Percentiles rank a stretch among this genome's conserved stretches.
Conservation (phyloP, 2,113 vertebrate species). For the Seriola aureovittata region DNA sequence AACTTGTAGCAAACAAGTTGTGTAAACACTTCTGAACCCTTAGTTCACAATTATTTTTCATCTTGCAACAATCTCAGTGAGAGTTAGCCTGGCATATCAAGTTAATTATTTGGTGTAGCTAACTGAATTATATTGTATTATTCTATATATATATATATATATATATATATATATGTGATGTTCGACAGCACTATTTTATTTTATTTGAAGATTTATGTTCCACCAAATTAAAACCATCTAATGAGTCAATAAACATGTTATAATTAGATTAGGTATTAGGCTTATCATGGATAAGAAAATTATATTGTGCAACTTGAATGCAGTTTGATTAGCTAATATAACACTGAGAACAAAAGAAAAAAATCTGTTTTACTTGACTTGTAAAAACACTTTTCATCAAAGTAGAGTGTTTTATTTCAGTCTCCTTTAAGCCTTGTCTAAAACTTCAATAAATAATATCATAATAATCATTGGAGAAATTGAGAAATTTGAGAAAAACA, state of each 20-base stretch:
- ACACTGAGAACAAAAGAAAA: not conserved
- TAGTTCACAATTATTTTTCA: conserved; percentile 53
- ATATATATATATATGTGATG: not conserved
- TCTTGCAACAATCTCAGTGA: conserved; percentile 8
- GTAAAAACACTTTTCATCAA: not conserved
- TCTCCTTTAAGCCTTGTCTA: not conserved
- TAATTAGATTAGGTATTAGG: not conserved
- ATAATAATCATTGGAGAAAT: not conserved
- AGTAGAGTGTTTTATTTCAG: not conserved
- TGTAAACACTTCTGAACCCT: conserved; percentile 48
- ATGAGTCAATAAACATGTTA: not conserved
- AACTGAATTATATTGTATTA: not conserved
- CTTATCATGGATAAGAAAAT: conserved; percentile 20
- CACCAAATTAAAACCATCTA: not conserved
- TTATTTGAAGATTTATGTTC: not conserved
- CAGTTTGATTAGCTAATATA: not conserved
- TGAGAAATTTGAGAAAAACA: not conserved
- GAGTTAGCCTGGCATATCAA: not conserved
- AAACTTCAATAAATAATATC: not conserved
- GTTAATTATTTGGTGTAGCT: not conserved
- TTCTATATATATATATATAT: not conserved
- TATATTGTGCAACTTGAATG: conserved; percentile 7
- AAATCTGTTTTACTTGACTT: not conserved
- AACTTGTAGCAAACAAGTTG: too few species aligned
- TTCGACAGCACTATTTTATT: not conserved